phyloP scores from a whole-genome alignment of 2,797 vertebrate genomes.

The Toxotes lorentzi region DNA sequence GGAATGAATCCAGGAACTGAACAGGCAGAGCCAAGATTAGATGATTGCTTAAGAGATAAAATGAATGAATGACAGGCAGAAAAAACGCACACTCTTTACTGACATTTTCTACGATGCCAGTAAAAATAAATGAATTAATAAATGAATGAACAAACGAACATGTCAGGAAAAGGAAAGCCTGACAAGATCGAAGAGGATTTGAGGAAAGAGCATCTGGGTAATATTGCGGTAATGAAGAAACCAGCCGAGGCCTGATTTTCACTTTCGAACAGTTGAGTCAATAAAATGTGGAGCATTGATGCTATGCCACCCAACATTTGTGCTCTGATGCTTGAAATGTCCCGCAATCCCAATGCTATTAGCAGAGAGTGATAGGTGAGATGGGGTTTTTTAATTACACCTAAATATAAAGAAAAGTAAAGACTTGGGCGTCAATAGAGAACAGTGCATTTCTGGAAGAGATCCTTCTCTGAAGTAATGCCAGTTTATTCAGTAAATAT shows the following conservation, averaged over 20 bases:
- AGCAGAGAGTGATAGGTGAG: conserved; percentile 31
- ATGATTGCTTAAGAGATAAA: conserved; percentile 18
- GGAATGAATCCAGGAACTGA: conserved; percentile 23
- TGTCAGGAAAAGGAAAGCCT: not conserved
- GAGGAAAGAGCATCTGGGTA: conserved; percentile 9
- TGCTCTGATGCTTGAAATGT: conserved; percentile 43
- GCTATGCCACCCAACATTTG: conserved; percentile 42
- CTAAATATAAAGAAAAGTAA: conserved; percentile 24
- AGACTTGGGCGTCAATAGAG: not conserved
- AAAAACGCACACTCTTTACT: not conserved
- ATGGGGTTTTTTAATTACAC: conserved; percentile 49
- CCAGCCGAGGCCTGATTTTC: conserved; percentile 14
- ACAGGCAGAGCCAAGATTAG: conserved; percentile 1
- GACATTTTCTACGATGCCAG: not conserved
- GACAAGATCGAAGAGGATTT: not conserved
- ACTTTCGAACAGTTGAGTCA: conserved; percentile 30
- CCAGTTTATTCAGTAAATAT: not conserved
- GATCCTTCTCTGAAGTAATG: not conserved
- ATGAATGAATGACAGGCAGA: not conserved
- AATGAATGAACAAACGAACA: conserved; percentile 4
- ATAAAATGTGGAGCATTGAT: conserved; percentile 41
- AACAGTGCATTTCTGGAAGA: not conserved
- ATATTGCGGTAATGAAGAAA: conserved; percentile 35
- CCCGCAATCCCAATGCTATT: conserved; percentile 46
- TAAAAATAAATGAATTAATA: not conserved